Evolutionary conservation across 1,140 invertebrate species (phyloP), one percentile per base, ranked within the genome.

Genomic region (Drosophila ohnishii): DNA sequence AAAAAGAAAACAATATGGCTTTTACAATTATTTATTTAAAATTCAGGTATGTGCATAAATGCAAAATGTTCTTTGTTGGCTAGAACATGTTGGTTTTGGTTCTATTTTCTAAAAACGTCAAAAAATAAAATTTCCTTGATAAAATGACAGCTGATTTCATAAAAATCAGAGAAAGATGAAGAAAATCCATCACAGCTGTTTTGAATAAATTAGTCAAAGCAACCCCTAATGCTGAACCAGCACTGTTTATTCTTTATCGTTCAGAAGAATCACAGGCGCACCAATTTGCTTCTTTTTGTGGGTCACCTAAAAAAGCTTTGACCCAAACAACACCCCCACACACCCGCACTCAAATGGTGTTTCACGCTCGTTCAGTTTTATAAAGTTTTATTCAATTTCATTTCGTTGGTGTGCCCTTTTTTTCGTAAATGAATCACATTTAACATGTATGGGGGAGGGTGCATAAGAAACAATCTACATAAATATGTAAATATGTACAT

Each of bases 291-390:
- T 45, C 11, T 32, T 30, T 55, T 69, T 69, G 28, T 70, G 14
- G 67, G 65, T 71, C 65, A 71, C 16, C 25, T 4, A 65, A 35
- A 47, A 45, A 45, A 61, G n/a, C 3, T 34, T 51, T 51, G 32
- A 57, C 32, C 19, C 32, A 30, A 55, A 42, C 63, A 47, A 32
- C 48, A 48, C 39, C 13, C 22, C 22, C 45, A 32, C 37, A 34
- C 47, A 55, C 32, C 25, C 37, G 19, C 30, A 28, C 30, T 28
- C 30, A 37, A 10, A 51, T 51, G 30, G 13, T 13, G 11, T 51
- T 51, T 34, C 3, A 51, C 8, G 7, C 19, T 63, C 14, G 14
- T 39, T 40, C 6, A 53, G 28, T 40, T 40, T 13, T 11, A 28
- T 58, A 40, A 40, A n/a, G n/a, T 32, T 59, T 63, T 59, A 48